Base-by-base conservation (phyloP, 2,888 invertebrate genomes). In the Melanophora roralis region DNA sequence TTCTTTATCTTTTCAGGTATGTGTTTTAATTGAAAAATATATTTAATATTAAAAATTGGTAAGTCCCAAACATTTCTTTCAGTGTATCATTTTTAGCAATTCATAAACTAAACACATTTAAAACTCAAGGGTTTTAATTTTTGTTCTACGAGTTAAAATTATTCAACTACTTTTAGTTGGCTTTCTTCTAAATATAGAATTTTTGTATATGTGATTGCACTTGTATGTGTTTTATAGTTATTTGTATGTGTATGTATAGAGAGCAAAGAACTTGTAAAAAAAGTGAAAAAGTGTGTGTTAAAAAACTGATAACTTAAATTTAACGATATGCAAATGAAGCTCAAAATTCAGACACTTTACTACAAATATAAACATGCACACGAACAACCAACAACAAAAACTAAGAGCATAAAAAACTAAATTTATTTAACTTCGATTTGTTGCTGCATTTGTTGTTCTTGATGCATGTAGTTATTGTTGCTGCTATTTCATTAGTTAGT, bases 311-410 rank as follows among this genome's bases (percentile, higher is more conserved):
- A 80, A 80, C 68, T 80, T 68, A 76, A 80, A 80, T 80, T 76
- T 80, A 80, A 80, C 80, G 80, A 80, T 80, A 80, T 80, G 80
- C 73, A 80, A 80, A 80, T 76, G 80, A 76, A 80, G 80, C 80
- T 80, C 80, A 80, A 80, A 80, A 76, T 80, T 77, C 76, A 76
- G 75, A 67, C 71, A 80, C 65, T 65, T 72, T 67, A 51, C 74
- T 34, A 60, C 60, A 49, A 23, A 49, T 49, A 34, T 21, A 69
- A 59, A 34, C 38, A 47, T 27, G 27, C 55, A 47, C 32, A 34
- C 45, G 45, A n/a, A 55, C 32, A 34, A 19, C 27, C 55, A 57
- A 38, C 43, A 43, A 38, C 21, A 60, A 45, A 12, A 57, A 60
- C 27, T 59, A 45, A n/a, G 45, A 40, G 3, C 27, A 32, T 47